Evolutionary conservation across 2,113 vertebrate species (phyloP).

Genomic region (Lycocorax pyrrhopterus): DNA sequence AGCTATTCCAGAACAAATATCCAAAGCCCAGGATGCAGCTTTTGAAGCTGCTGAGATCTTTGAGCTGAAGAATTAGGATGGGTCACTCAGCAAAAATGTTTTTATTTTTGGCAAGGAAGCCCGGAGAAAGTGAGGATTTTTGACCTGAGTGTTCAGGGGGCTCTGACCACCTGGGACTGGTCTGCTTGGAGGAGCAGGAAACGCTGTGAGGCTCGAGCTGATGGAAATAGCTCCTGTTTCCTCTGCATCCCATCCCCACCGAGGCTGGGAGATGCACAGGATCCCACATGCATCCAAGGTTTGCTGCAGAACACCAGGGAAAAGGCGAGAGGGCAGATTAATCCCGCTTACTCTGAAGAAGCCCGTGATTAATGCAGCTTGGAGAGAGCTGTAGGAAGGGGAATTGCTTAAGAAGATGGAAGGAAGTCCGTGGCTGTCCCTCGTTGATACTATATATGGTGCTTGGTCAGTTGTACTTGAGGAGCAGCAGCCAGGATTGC

Average conservation of each 20-base stretch:
- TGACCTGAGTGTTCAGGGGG: neutral
- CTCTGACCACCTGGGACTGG: neutral
- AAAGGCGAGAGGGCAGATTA: neutral
- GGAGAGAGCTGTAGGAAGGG: slow-evolving; percentile 18
- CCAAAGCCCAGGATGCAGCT: neutral
- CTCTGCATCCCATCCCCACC: neutral
- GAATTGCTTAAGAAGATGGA: neutral
- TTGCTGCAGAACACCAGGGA: neutral
- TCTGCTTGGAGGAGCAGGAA: slow-evolving; percentile 21
- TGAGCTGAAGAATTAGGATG: neutral
- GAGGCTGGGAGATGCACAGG: neutral
- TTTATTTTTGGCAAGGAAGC: neutral
- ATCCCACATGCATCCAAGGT: neutral
- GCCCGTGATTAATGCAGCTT: slow-evolving; percentile 6
- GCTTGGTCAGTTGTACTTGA: slow-evolving; percentile 33
- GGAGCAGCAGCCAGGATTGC: slow-evolving; percentile 1
- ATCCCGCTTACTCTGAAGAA: neutral
- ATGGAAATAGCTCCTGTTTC: slow-evolving; percentile 45
- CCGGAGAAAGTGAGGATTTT: neutral
- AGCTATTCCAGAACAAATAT: neutral
- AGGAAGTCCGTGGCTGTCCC: slow-evolving; percentile 20
- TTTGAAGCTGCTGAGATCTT: neutral
- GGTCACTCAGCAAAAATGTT: neutral
- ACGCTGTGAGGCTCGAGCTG: neutral
- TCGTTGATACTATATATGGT: slow-evolving; percentile 52